Percentiles rank a stretch among this genome's conserved stretches.
These are phyloP conservation scores for Elmis aenea DNA, from an alignment of 2,888 invertebrate genomes.

Conservation along the genomic window DNA sequence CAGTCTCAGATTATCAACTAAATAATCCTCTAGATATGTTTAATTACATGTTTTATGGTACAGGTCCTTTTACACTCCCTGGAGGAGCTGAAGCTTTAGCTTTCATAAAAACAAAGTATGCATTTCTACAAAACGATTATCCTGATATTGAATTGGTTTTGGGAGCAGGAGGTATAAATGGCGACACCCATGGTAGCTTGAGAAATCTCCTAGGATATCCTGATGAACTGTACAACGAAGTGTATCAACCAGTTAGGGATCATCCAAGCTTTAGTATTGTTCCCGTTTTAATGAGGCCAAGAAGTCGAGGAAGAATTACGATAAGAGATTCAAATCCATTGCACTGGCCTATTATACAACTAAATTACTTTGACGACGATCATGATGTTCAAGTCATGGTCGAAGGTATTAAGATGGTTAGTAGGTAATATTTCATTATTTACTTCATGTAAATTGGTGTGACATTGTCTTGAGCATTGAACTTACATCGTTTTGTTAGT, in stretches of 20 bases:
- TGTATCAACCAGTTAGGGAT: constrained; percentile 51
- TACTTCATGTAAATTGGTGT: too few species aligned
- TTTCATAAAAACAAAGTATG: constrained; percentile 64
- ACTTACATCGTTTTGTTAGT: neutral
- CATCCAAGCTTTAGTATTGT: constrained; percentile 64
- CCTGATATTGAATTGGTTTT: constrained; percentile 79
- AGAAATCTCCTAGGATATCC: constrained; percentile 61
- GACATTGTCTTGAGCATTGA: neutral
- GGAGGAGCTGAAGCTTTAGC: constrained; percentile 75
- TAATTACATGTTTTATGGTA: constrained; percentile 58
- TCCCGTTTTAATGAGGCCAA: constrained; percentile 68
- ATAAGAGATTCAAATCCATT: constrained; percentile 68
- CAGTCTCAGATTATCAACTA: constrained; percentile 57
- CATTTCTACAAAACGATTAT: constrained; percentile 49
- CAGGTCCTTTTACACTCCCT: constrained; percentile 69
- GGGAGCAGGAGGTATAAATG: constrained; percentile 70
- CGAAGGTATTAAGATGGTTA: constrained; percentile 69
- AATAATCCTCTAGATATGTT: constrained; percentile 53
- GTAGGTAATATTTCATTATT: too few species aligned
- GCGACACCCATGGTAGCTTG: constrained; percentile 65
- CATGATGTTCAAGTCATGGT: constrained; percentile 69
- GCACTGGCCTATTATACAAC: constrained; percentile 71
- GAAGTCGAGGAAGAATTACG: constrained; percentile 66
- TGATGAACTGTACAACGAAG: constrained; percentile 54
- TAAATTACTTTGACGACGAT: constrained; percentile 73